Base-by-base conservation (phyloP, 2,113 vertebrate species). In the Rutilus rutilus region DNA sequence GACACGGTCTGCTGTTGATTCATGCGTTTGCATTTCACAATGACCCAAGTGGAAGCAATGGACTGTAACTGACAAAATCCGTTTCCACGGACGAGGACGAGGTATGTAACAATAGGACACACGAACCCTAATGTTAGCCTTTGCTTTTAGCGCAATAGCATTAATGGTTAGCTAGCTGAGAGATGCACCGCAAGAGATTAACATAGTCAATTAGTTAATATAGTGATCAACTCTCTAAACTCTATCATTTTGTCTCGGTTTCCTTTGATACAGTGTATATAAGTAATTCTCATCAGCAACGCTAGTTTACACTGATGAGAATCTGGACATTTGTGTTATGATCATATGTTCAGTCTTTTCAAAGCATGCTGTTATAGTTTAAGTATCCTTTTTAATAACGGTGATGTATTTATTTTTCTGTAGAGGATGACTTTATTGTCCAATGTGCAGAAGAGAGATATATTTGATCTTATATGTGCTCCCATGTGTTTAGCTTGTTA, bases 71-170 rank as follows among this genome's bases (percentile, higher is more conserved):
- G 74, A 27, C 82, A 74, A 36, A 73, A 59, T 21, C 52, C 50
- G 25, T 25, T 39, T 73, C 67, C 50, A 6, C 30, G 30, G 21
- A 59, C 30, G 67, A 83, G 30, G 30, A 59, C 30, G 67, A 83
- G 82, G 82, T 83, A 83, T 59, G 67, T 73, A 27, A 42, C 50
- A 36, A 10, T 5, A 17, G 36, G n/a, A 14, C 45, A 82, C 60
- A 59, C 7, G 10, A 54, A 3, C 6, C 30, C 21, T 27, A 36
- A 59, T 39, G 65, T 73, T 73, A 83, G 82, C 80, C 15, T 54
- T 82, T 67, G 79, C 65, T 39, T 74, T 57, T 71, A 83, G 82
- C 82, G 57, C 21, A 59, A 11, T 83, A 83, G 82, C 80, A 82
- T 82, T 69, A 69, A 23, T n/a, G 62, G 42, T 54, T 59, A 83